Conservation (phyloP, 2,113 vertebrate genomes). For the Daubentonia madagascariensis region DNA sequence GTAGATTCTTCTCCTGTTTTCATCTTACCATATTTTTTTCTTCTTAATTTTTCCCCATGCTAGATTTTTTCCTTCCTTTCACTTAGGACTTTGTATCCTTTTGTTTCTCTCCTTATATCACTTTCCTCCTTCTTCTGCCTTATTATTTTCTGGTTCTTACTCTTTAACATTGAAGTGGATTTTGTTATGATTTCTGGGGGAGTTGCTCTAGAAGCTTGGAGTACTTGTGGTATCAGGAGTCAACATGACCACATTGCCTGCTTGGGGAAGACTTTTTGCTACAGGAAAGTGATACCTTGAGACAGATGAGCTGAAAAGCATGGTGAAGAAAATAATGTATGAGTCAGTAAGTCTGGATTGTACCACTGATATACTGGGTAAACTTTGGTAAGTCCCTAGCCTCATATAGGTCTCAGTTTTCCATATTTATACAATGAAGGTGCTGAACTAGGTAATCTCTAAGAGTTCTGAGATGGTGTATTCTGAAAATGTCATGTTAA, state of each 20-base stretch:
- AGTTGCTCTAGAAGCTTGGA: background rate
- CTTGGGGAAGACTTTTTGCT: background rate
- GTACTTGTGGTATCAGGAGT: background rate
- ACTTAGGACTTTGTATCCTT: background rate
- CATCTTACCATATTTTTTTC: background rate
- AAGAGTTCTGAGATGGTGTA: background rate
- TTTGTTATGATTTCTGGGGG: background rate
- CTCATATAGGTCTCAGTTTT: background rate
- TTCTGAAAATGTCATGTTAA: slow-evolving; percentile 1
- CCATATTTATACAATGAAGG: background rate
- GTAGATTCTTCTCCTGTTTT: background rate
- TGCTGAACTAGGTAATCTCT: background rate
- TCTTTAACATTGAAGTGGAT: background rate
- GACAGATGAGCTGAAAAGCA: background rate
- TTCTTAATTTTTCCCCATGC: background rate
- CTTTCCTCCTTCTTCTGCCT: background rate
- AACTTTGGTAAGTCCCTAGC: background rate
- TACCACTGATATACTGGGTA: background rate
- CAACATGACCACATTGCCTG: background rate
- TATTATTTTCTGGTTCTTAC: background rate
- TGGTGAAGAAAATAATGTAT: background rate
- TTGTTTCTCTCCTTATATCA: background rate
- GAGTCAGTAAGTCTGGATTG: background rate
- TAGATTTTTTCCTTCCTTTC: background rate
- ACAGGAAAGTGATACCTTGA: background rate